phyloP scores from a whole-genome alignment of 2,888 invertebrate genomes.

The Laspeyria flexula region DNA sequence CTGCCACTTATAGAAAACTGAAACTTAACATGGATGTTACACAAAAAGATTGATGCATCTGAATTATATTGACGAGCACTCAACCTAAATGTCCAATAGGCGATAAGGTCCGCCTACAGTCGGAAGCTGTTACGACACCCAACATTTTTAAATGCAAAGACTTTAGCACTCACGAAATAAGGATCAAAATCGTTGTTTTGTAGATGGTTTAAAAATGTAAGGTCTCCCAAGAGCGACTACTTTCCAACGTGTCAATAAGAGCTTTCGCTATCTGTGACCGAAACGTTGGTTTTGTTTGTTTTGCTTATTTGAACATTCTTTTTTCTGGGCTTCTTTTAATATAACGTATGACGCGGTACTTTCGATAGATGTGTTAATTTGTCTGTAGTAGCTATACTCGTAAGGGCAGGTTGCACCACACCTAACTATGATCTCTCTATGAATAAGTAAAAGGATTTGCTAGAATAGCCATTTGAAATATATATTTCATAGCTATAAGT shows the following conservation, averaged over 20 bases:
- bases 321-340: slow-evolving; percentile 57
- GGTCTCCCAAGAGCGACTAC: slow-evolving; percentile 60
- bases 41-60: slow-evolving; percentile 44
- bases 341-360: slow-evolving; percentile 53
- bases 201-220: slow-evolving; percentile 44
- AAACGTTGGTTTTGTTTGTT: slow-evolving; percentile 73
- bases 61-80: slow-evolving; percentile 56
- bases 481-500: too few species aligned
- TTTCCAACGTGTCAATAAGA: slow-evolving; percentile 84
- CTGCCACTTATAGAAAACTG: too few species aligned
- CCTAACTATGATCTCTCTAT: slow-evolving; percentile 7
- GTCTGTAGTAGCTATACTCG: slow-evolving; percentile 30
- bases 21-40: slow-evolving; percentile 25
- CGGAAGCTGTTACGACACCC: slow-evolving; percentile 39
- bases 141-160: slow-evolving; percentile 23
- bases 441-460: background rate
- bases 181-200: slow-evolving; percentile 42
- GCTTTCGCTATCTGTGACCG: slow-evolving; percentile 84
- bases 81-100: slow-evolving; percentile 75
- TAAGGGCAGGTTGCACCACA: slow-evolving; percentile 32
- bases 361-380: slow-evolving; percentile 59
- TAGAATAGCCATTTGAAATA: background rate
- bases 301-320: slow-evolving; percentile 73
- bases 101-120: slow-evolving; percentile 71
- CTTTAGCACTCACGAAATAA: slow-evolving; percentile 46